Evolutionary conservation across 2,113 vertebrate genomes (phyloP).

Genomic region (Craseonycteris thonglongyai): DNA sequence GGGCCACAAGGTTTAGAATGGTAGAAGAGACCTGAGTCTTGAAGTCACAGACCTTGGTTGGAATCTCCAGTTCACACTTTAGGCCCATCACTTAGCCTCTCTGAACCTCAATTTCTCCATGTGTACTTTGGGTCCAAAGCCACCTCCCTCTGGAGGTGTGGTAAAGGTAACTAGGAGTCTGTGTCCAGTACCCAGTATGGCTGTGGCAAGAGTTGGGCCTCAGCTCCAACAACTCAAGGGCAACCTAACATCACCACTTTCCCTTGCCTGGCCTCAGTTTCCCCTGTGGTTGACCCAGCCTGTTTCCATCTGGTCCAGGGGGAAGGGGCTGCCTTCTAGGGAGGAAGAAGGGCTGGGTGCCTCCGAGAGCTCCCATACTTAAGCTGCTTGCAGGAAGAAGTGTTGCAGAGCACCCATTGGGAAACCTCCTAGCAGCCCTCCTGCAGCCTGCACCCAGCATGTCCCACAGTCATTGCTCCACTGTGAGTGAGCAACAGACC

Average conservation of each 20-base stretch:
- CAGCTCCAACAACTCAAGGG: background rate
- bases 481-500: conserved; percentile 32
- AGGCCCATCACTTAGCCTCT: background rate
- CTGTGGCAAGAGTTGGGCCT: background rate
- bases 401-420: conserved; percentile 45
- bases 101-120: background rate
- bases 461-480: conserved; percentile 50
- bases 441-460: background rate
- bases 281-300: background rate
- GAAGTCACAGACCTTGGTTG: background rate
- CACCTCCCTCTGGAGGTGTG: background rate
- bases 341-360: background rate
- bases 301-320: background rate
- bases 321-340: background rate
- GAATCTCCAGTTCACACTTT: background rate
- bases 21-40: background rate
- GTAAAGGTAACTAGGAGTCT: background rate
- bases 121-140: background rate
- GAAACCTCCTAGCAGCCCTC: conserved; percentile 37
- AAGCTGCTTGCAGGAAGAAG: conserved; percentile 49
- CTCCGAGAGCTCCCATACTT: background rate
- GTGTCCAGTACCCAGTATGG: background rate
- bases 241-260: background rate
- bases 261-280: conserved; percentile 28
- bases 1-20: background rate